Evolutionary conservation across 2,113 vertebrate genomes (phyloP), one percentile per base, ranked within the genome.

Genomic region (Neogobius melanostomus): DNA sequence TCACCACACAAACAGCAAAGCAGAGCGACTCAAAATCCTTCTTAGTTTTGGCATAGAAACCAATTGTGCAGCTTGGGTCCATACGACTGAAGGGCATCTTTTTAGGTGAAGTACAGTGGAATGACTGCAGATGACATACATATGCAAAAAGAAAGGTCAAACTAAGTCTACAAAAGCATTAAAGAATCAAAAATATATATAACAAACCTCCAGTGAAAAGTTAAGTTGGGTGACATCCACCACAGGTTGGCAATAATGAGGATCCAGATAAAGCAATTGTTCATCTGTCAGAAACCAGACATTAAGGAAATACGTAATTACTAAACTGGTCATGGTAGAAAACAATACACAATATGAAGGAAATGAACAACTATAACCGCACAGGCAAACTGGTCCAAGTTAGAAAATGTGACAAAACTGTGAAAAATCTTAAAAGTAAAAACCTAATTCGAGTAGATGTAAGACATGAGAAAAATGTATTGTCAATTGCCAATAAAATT

Each of bases 61-160:
- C 96, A 11, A 98, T 90, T 0, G 96, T 96, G 66, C 96, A 97
- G 89, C 96, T 98, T 0, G 96, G 96, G 85, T 98, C 96, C 95
- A 97, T 95, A 66, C 95, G 94, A 65, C 72, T 80, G 56, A 98
- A 95, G 81, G 94, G 91, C 93, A 96, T 95, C 87, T 97, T 98
- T 77, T 95, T 94, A 2, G 96, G 96, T 6, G 93, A 91, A 77
- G 91, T 94, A 83, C 96, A 97, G 82, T 97, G 96, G 88, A 95
- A 97, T 0, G 95, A 95, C 96, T 96, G 60, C 0, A 51, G 46
- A 16, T 45, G 61, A 10, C 21, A 21, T 21, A 21, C 21, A 21
- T 21, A 21, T 21, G 21, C 70, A 8, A 50, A 63, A 80, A 9
- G 16, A 16, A 4, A 8, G n/a, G 7, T 7, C 53, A 61, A 66